Evolutionary conservation across 2,113 vertebrate genomes (phyloP), one percentile per base, ranked within the genome.

Genomic region (Aptenodytes patagonicus): DNA sequence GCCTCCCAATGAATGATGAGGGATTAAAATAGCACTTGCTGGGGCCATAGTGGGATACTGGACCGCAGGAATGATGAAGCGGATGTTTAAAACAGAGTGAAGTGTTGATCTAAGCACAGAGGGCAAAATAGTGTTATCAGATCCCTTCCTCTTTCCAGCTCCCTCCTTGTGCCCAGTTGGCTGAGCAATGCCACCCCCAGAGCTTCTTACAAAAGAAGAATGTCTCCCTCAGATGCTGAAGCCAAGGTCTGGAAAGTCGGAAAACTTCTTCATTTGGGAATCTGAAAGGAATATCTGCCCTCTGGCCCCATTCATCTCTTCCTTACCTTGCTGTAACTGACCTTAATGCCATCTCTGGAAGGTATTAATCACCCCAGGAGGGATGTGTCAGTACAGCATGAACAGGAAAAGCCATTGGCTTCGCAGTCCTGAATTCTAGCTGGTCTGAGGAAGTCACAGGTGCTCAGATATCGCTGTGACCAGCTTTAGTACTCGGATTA

Each of bases 11-110:
- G 96, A 97, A 97, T 90, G 95, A 97, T 60, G 79, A 85, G 95
- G 78, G 94, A 97, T 97, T 96, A 97, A 98, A 98, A 97, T 98
- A 98, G 95, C 95, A 95, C 87, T 58, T 82, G 86, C 86, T 93
- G 83, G 72, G 95, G 94, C 96, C 85, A 68, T 61, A 21, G 84
- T 89, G 93, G 95, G 95, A 95, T 94, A 75, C 46, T 71, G 95
- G 94, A 36, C 62, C 49, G 84, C 89, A 93, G 95, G 91, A 93
- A 92, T 60, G 91, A 64, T 66, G 94, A 90, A 95, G 85, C 81
- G 89, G 96, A 97, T 98, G 97, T 97, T 97, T 92, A 82, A 96
- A 98, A 91, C 91, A 82, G 83, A 95, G 83, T 3, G 9, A 97
- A 94, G 95, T 93, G 95, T 97, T 24, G 1, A 89, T 84, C 89